Conservation (phyloP, 2,113 vertebrate genomes). For the Erinaceus europaeus region DNA sequence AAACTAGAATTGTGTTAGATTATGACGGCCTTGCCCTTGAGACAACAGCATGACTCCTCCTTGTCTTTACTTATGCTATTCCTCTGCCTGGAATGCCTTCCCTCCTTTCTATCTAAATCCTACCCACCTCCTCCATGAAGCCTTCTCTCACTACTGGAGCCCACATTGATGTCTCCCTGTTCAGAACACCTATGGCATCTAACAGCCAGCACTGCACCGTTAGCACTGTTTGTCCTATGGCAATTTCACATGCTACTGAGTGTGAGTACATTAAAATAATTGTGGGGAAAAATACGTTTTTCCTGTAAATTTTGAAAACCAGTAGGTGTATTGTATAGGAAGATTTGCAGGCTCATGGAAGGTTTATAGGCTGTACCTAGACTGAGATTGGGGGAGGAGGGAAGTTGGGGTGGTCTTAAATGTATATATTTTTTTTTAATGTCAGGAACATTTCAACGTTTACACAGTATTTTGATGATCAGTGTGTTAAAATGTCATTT, state of each 20-base stretch:
- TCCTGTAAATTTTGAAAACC: slow-evolving; percentile 64
- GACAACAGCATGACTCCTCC: slow-evolving; percentile 78
- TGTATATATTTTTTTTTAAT: slow-evolving; percentile 9
- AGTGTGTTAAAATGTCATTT: slow-evolving; percentile 9
- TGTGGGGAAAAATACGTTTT: slow-evolving; percentile 74
- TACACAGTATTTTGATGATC: slow-evolving; percentile 31
- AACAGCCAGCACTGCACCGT: slow-evolving; percentile 76
- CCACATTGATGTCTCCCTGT: slow-evolving; percentile 78
- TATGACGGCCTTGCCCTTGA: slow-evolving; percentile 74
- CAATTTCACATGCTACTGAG: slow-evolving; percentile 79
- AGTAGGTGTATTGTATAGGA: slow-evolving; percentile 54
- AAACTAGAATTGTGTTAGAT: slow-evolving; percentile 74
- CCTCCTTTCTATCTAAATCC: slow-evolving; percentile 79
- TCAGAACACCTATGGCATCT: slow-evolving; percentile 77
- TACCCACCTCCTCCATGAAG: slow-evolving; percentile 77
- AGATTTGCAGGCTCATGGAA: slow-evolving; percentile 42
- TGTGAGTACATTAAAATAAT: slow-evolving; percentile 79
- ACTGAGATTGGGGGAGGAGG: slow-evolving; percentile 56
- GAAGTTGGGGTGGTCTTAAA: slow-evolving; percentile 8
- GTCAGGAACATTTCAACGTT: slow-evolving; percentile 48
- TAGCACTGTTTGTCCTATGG: slow-evolving; percentile 79
- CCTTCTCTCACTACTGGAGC: slow-evolving; percentile 74
- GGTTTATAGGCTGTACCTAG: slow-evolving; percentile 42
- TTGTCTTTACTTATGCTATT: slow-evolving; percentile 78
- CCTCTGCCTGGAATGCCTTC: slow-evolving; percentile 79